Evolutionary conservation across 2,797 vertebrate genomes (phyloP), one percentile per base, ranked within the genome.

Genomic region (Catamblyrhynchus diadema): DNA sequence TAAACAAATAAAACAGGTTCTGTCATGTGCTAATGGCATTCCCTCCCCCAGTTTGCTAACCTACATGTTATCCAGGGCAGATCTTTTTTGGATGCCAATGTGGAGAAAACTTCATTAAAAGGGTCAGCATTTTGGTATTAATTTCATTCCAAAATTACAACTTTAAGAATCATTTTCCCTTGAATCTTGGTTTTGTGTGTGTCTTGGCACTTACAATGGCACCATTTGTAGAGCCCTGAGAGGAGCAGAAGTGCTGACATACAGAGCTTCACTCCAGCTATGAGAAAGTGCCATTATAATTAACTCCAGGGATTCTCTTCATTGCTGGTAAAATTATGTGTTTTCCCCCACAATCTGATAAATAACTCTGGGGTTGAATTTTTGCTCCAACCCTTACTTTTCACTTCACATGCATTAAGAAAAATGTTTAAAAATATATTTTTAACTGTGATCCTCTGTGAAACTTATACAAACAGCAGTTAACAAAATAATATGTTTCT

Each of bases 201-300:
- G 73, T 22, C 74, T 95, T 93, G 74, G 83, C 87, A 91, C 77
- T 62, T 81, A 78, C 79, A 94, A 23, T 69, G 71, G 45, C 78
- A 92, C 64, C 84, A 71, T 92, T 94, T 95, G 67, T 50, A 54
- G 56, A 87, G 39, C 78, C 24, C 69, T 83, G 79, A 66, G 90
- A 92, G 65, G 3, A 93, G 41, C 59, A 94, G 85, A 96, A 96
- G 73, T 94, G 82, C 82, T 94, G 85, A 96, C 94, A 91, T 27
- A 90, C 22, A 86, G 53, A 96, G 85, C 81, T 94, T 93, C 59
- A 24, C 75, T 87, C 28, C 80, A 90, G 80, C 70, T 92, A 91
- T 75, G 62, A 54, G 81, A 62, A 93, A 91, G 54, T 59, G 60
- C 30, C 2, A 3, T 79, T 91, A 48, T 45, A 93, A 86, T 95